Evolutionary conservation across 1,140 invertebrate genomes (phyloP).

Genomic region (Harpegnathos saltator): DNA sequence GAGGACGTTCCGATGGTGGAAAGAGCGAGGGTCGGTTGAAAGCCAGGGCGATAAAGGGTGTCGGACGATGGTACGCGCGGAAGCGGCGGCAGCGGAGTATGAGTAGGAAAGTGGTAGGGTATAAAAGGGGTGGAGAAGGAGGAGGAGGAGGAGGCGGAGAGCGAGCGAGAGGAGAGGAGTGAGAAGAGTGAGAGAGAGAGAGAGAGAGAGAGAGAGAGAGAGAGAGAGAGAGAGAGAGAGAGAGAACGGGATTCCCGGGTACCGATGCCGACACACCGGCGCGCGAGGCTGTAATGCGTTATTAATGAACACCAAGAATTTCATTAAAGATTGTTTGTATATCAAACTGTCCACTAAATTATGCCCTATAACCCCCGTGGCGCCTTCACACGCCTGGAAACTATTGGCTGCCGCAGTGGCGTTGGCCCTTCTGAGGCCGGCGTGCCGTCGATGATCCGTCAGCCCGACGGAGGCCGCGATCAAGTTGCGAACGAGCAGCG

Average conservation of each 20-base stretch:
- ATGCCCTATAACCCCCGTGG: slow-evolving; percentile 85
- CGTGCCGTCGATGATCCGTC: slow-evolving; percentile 4
- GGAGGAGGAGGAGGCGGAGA: background rate
- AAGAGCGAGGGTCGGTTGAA: slow-evolving; percentile 38
- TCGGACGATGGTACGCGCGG: slow-evolving; percentile 53
- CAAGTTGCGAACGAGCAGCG: background rate
- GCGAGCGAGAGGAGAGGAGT: no score
- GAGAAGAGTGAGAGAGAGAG: slow-evolving; percentile 26
- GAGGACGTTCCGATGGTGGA: background rate
- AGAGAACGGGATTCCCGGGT: slow-evolving; percentile 68
- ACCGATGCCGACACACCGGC: slow-evolving; percentile 73
- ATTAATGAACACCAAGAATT: slow-evolving; percentile 90
- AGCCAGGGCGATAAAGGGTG: slow-evolving; percentile 61
- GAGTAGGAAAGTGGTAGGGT: slow-evolving; percentile 55
- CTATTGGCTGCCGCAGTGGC: slow-evolving; percentile 79
- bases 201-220: background rate
- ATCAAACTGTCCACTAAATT: slow-evolving; percentile 89
- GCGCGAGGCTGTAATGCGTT: slow-evolving; percentile 87
- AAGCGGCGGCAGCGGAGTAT: slow-evolving; percentile 44
- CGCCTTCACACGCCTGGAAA: slow-evolving; percentile 81
- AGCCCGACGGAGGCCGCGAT: slow-evolving; percentile 1
- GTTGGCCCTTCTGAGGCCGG: slow-evolving; percentile 50
- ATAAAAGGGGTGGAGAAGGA: slow-evolving; percentile 32
- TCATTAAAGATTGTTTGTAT: slow-evolving; percentile 90
- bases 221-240: slow-evolving; percentile 32